Conservation (phyloP, 1,140 invertebrate species). For the Drosophila quadrilineata region DNA sequence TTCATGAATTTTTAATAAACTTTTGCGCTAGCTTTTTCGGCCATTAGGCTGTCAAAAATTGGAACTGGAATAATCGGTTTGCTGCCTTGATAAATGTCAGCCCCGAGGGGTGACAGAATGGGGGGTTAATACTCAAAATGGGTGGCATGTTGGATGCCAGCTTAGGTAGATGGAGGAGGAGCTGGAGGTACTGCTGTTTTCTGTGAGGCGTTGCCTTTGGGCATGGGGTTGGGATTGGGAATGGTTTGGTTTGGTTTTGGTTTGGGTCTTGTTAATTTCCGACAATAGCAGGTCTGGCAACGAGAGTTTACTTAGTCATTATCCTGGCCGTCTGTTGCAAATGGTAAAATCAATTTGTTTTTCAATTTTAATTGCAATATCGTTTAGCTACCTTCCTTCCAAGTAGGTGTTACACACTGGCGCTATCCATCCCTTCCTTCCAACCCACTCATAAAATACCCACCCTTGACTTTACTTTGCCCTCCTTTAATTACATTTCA, state of each 20-base stretch:
- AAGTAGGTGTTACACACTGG: neutral
- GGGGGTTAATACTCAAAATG: no score
- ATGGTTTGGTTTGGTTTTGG: no score
- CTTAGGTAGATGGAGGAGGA: neutral
- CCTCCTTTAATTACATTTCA: conserved; percentile 59
- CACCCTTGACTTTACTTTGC: neutral
- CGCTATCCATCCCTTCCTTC: neutral
- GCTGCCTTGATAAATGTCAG: conserved; percentile 47
- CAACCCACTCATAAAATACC: neutral
- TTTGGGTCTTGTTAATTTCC: conserved; percentile 10
- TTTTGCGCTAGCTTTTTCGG: conserved; percentile 31
- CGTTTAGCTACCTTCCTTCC: conserved; percentile 38
- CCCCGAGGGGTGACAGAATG: neutral
- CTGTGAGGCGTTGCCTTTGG: neutral
- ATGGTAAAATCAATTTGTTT: conserved; percentile 56
- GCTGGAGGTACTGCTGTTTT: neutral
- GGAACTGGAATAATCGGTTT: conserved; percentile 28
- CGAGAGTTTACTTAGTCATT: conserved; percentile 43
- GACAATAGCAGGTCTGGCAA: conserved; percentile 2
- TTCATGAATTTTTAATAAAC: conserved; percentile 60
- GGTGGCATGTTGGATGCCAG: neutral
- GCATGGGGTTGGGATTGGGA: neutral
- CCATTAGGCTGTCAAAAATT: conserved; percentile 54
- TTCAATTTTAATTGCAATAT: conserved; percentile 64
- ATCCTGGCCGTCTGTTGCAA: conserved; percentile 37